Evolutionary conservation across 2,888 invertebrate genomes (phyloP).

Genomic region (Coleophora deauratella): DNA sequence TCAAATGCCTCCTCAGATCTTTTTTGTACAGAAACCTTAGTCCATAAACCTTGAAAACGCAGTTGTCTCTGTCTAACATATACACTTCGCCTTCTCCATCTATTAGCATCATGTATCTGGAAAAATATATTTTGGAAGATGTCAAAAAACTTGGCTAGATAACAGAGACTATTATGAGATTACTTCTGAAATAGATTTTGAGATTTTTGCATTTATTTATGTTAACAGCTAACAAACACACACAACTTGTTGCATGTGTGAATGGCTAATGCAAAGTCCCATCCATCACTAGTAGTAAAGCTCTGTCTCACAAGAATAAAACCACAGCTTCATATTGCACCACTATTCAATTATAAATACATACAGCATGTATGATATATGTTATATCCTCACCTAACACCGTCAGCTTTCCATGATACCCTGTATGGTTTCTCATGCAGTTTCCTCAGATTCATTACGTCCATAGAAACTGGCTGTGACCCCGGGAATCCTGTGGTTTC

Average conservation of each 20-base stretch:
- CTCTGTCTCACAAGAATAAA: no score
- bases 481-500: conserved; percentile 91
- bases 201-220: no score
- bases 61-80: conserved; percentile 96
- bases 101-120: conserved; percentile 97
- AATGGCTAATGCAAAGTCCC: no score
- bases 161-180: not conserved
- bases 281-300: no score
- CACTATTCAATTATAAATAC: no score
- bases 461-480: conserved; percentile 98
- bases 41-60: conserved; percentile 88
- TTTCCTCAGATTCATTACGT: conserved; percentile 82
- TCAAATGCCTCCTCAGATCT: conserved; percentile 80
- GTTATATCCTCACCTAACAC: conserved; percentile 80
- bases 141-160: not conserved
- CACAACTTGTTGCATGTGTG: no score
- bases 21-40: conserved; percentile 86
- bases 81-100: conserved; percentile 89
- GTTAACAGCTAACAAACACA: no score
- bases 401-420: conserved; percentile 99
- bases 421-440: conserved; percentile 89
- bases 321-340: no score
- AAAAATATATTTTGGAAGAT: conserved; percentile 6
- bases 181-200: no score
- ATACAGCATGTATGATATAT: no score